Evolutionary conservation across 1,140 invertebrate species (phyloP).

Genomic region (Leptinotarsa lineolata): DNA sequence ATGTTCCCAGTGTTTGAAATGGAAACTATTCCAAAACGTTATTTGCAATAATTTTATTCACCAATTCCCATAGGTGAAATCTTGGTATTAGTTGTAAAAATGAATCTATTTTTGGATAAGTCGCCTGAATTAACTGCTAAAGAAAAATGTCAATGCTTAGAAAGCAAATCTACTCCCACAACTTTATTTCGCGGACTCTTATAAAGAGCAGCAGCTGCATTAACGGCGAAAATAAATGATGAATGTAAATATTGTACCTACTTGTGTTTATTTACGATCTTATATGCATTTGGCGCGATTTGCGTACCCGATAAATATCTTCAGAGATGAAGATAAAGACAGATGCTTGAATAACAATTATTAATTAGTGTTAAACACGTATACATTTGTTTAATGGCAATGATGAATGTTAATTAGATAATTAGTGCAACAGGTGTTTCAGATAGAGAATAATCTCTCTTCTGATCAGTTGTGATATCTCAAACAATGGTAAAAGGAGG

Average conservation of each 20-base stretch:
- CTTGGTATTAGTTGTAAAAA: too few species aligned
- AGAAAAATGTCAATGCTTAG: background rate
- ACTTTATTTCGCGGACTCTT: background rate
- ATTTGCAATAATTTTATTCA: too few species aligned
- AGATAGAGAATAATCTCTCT: background rate
- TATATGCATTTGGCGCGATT: background rate
- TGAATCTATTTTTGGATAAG: too few species aligned
- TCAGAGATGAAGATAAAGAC: background rate
- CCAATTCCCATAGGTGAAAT: too few species aligned
- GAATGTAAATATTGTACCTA: background rate
- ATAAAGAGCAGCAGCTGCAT: background rate
- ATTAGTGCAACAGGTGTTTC: slow-evolving; percentile 5
- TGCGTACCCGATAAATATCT: background rate
- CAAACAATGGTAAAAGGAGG: background rate
- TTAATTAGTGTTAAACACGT: slow-evolving; percentile 6
- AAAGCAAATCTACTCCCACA: background rate
- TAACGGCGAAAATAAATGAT: background rate
- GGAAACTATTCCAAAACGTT: too few species aligned
- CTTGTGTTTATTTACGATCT: background rate
- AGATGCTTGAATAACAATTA: background rate
- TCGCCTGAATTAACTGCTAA: too few species aligned
- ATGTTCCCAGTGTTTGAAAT: too few species aligned
- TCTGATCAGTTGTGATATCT: background rate
- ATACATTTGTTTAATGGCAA: slow-evolving; percentile 6
- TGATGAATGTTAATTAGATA: slow-evolving; percentile 9